A percentile compares a stretch with the other conserved stretches of the same genome.
Conservation (phyloP, 1,140 invertebrate genomes). For the Bombus cullumanus region DNA sequence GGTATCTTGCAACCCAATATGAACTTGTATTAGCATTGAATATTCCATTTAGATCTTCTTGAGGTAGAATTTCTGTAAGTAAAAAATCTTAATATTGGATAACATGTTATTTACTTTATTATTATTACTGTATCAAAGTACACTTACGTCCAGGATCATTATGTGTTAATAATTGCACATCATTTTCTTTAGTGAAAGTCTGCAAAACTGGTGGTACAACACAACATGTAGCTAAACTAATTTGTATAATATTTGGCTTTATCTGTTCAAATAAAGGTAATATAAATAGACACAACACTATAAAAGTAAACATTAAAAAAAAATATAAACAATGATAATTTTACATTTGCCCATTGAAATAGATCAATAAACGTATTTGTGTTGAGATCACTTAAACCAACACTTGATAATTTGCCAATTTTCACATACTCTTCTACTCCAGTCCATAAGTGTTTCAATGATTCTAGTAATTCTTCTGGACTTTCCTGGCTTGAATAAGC, state of each 20-base stretch:
- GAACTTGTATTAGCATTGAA: conserved; percentile 81
- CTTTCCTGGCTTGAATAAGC: conserved; percentile 84
- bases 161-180: conserved; percentile 97
- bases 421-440: conserved; percentile 88
- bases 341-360: conserved; percentile 89
- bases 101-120: neutral
- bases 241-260: conserved; percentile 96
- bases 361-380: conserved; percentile 90
- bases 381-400: conserved; percentile 96
- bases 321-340: conserved; percentile 40
- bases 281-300: conserved; percentile 30
- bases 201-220: conserved; percentile 95
- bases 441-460: conserved; percentile 89
- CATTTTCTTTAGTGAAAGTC: conserved; percentile 94
- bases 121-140: neutral
- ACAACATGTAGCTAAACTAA: conserved; percentile 97
- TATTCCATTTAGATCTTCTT: conserved; percentile 81
- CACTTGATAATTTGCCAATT: conserved; percentile 86
- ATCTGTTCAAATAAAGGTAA: conserved; percentile 81
- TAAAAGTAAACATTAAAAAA: neutral
- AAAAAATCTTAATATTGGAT: conserved; percentile 37
- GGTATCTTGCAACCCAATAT: conserved; percentile 91
- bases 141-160: conserved; percentile 93
- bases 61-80: conserved; percentile 85
- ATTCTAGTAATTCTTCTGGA: conserved; percentile 83